These are phyloP conservation scores for Neoarius graeffei DNA, from an alignment of 2,113 vertebrate genomes.

Conservation along the genomic window DNA sequence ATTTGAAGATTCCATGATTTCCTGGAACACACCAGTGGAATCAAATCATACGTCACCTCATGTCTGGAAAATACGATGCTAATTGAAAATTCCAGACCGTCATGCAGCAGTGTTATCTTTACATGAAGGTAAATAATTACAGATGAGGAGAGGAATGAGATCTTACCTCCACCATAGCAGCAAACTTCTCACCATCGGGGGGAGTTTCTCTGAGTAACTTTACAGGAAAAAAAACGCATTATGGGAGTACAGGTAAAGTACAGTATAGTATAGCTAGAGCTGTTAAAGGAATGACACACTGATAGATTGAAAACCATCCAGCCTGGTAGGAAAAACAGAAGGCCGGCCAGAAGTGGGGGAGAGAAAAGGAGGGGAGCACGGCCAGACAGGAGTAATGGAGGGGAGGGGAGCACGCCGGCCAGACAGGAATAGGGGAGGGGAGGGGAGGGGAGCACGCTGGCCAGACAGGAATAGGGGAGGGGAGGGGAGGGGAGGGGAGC, in stretches of 20 bases:
- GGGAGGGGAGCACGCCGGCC: fast-evolving
- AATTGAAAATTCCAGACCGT: neutral
- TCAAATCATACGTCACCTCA: neutral
- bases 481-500: neutral
- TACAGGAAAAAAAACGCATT: neutral
- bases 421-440: too few species aligned
- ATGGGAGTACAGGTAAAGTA: neutral
- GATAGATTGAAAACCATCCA: neutral
- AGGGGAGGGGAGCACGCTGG: neutral
- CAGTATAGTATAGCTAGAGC: neutral
- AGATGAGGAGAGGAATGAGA: neutral
- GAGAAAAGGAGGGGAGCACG: too few species aligned
- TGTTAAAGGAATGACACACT: neutral
- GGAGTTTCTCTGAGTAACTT: slow-evolving; percentile 95
- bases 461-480: neutral
- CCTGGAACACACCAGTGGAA: neutral
- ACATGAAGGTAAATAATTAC: neutral
- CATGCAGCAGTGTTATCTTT: neutral
- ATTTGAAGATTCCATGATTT: neutral
- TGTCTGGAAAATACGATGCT: neutral
- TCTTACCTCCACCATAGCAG: slow-evolving; percentile 91
- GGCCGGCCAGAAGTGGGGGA: neutral
- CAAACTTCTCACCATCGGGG: slow-evolving; percentile 92
- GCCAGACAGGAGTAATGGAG: fast-evolving
- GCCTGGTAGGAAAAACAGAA: too few species aligned